Evolutionary conservation across 2,113 vertebrate genomes (phyloP), one percentile per base, ranked within the genome.

Genomic region (Strix aluco): DNA sequence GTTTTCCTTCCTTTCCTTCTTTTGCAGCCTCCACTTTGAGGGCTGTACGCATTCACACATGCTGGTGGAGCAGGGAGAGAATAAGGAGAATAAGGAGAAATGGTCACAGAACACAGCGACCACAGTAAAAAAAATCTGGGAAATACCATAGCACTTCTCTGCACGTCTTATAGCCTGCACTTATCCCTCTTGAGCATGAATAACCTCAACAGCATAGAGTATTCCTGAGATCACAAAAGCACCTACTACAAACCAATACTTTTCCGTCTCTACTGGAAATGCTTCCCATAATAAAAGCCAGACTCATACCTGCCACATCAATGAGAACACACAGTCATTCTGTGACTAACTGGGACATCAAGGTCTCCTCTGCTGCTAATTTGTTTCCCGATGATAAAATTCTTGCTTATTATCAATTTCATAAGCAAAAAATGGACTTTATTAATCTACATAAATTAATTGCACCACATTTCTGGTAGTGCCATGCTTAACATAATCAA

Each of bases 301-400:
- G 47, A 73, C 81, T 95, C 90, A 86, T 40, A 77, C 40, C 78
- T 70, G 22, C 78, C 92, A 93, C 57, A 88, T 62, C 81, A 94
- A 69, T 84, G 81, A 87, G 90, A 77, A 57, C 44, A 57, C 44
- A 10, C 6, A 52, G 57, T 93, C 90, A 93, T 54, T 42, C 21
- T 18, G 52, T 95, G 96, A 96, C 78, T 95, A 95, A 94, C 62
- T 58, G 81, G 62, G 81, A 72, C 58, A 90, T 58, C 78, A 49
- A 88, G 34, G 85, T 34, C 73, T 91, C 69, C 57, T 87, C 40
- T 94, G 30, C 70, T 72, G 26, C 38, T 92, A 46, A 79, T 90
- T 65, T 65, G 36, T 38, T 85, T 75, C 69, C 23, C 79, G 77
- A 21, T 66, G 65, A 84, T 72, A 87, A 79, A 86, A 55, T 67